Base-by-base conservation (phyloP, 2,888 invertebrate genomes). In the Gastracanthus pulcherrimus region DNA sequence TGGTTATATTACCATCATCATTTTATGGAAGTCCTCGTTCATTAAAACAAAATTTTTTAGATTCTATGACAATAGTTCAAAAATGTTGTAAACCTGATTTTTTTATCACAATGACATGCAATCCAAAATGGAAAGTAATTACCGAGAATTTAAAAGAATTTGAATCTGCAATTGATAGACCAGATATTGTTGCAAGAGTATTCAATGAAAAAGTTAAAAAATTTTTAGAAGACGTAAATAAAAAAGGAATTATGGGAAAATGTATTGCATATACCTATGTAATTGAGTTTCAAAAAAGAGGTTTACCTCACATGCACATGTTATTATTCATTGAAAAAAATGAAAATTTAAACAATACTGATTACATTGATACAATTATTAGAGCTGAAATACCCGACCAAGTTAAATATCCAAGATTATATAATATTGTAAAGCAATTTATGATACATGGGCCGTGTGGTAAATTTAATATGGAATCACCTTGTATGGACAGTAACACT, bases 61-160 rank as follows among this genome's bases (percentile, higher is more conserved):
- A 92, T 86, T 89, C 90, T 0, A 92, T 92, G 91, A 84, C 90
- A n/a, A n/a, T n/a, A n/a, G n/a, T n/a, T n/a, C n/a, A n/a, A n/a
- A n/a, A n/a, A n/a, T n/a, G n/a, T n/a, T n/a, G n/a, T n/a, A n/a
- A n/a, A n/a, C n/a, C n/a, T n/a, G n/a, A n/a, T n/a, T n/a, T n/a
- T n/a, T n/a, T n/a, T n/a, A n/a, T n/a, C n/a, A n/a, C n/a, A n/a
- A n/a, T n/a, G n/a, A n/a, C n/a, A n/a, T n/a, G n/a, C n/a, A n/a
- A n/a, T n/a, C n/a, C n/a, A n/a, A n/a, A n/a, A n/a, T n/a, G n/a
- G n/a, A n/a, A n/a, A n/a, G n/a, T n/a, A n/a, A n/a, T n/a, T n/a
- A n/a, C n/a, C n/a, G n/a, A n/a, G n/a, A n/a, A n/a, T n/a, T n/a
- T n/a, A n/a, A n/a, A n/a, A n/a, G n/a, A n/a, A n/a, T n/a, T n/a